These are phyloP conservation scores for Campylorhamphus procurvoides DNA, from an alignment of 2,113 vertebrate genomes.

Conservation along the genomic window DNA sequence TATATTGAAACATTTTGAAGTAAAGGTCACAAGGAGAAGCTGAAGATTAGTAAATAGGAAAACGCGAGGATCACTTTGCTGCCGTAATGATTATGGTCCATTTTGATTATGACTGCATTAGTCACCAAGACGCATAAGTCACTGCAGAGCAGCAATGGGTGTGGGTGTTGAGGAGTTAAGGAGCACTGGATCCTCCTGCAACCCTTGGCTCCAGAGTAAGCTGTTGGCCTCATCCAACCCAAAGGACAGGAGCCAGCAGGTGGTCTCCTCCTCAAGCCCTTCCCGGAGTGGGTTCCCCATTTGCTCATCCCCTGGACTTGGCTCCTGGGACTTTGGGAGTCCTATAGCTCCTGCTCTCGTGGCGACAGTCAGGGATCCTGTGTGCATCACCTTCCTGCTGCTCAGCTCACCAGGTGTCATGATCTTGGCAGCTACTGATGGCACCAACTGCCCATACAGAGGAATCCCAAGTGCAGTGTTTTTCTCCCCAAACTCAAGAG, in stretches of 20 bases:
- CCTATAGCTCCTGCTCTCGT: fast-evolving
- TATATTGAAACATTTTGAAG: slow-evolving; percentile 71
- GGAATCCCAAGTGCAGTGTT: fast-evolving
- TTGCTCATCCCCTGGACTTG: fast-evolving
- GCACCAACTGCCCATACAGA: fast-evolving
- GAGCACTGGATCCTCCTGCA: not conserved
- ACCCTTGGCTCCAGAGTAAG: not conserved
- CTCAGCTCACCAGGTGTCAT: fast-evolving
- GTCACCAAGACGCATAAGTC: not conserved
- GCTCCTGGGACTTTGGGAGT: not conserved
- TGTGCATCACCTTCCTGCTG: fast-evolving
- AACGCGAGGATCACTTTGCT: slow-evolving; percentile 22
- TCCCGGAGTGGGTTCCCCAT: fast-evolving
- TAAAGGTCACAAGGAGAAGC: slow-evolving; percentile 69
- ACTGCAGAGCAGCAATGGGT: not conserved
- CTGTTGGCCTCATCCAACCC: fast-evolving
- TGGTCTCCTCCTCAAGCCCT: not conserved
- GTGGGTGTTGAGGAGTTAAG: not conserved
- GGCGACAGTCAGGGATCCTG: fast-evolving
- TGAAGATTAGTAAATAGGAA: slow-evolving; percentile 66
- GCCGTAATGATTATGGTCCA: not conserved
- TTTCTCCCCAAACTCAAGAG: not conserved
- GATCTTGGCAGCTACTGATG: fast-evolving
- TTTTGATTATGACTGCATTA: slow-evolving; percentile 26
- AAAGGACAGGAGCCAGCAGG: not conserved